A percentile compares a stretch with the other conserved stretches of the same genome.
These are phyloP conservation scores for Falco naumanni DNA, from an alignment of 2,797 vertebrate genomes.

Conservation along the genomic window DNA sequence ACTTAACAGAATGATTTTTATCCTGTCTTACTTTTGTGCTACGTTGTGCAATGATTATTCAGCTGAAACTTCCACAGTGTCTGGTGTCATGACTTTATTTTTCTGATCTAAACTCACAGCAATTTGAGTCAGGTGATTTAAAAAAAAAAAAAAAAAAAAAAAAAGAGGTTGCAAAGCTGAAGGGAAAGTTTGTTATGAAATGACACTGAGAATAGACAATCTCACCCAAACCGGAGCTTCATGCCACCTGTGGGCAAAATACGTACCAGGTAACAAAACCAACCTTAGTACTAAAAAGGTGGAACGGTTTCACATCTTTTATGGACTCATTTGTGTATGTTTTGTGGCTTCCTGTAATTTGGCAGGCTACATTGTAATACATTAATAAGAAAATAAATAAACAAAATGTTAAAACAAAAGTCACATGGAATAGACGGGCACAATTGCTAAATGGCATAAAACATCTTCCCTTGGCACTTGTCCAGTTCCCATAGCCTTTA, in stretches of 20 bases:
- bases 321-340: neutral
- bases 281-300: neutral
- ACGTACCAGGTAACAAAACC: neutral
- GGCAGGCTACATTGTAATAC: slow-evolving; percentile 19
- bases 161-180: neutral
- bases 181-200: neutral
- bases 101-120: neutral
- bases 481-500: slow-evolving; percentile 67
- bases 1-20: neutral
- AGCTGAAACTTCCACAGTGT: neutral
- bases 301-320: neutral
- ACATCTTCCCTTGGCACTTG: slow-evolving; percentile 57
- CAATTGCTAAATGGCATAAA: slow-evolving; percentile 56
- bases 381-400: slow-evolving; percentile 65
- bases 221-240: neutral
- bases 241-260: neutral
- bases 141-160: neutral
- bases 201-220: neutral
- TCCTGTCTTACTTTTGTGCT: neutral
- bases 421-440: slow-evolving; percentile 34
- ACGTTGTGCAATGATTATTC: neutral
- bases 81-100: neutral
- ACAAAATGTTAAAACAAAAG: slow-evolving; percentile 13
- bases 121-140: neutral
- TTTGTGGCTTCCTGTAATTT: slow-evolving; percentile 70